Conservation (phyloP, 2,113 vertebrate species). For the Lepidothrix coronata region DNA sequence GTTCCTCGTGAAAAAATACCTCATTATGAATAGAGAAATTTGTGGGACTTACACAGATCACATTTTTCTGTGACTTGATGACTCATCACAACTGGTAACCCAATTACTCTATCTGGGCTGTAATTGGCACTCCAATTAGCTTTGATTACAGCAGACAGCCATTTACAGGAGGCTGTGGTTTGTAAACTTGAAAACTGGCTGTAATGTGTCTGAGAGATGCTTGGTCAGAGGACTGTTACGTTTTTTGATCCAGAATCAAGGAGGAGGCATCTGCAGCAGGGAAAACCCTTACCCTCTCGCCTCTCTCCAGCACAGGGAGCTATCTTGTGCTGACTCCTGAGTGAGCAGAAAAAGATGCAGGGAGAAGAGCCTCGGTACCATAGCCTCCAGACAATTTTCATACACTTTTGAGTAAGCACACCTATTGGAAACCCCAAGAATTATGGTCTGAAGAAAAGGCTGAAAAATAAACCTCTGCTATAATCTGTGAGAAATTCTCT, state of each 20-base stretch:
- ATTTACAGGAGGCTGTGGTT: not conserved
- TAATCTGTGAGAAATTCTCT: not conserved
- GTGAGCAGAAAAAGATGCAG: not conserved
- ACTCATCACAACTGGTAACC: conserved; percentile 42
- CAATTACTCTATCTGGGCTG: conserved; percentile 23
- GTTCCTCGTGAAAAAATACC: conserved; percentile 7
- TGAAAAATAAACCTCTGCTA: not conserved
- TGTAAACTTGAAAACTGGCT: conserved; percentile 36
- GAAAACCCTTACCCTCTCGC: not conserved
- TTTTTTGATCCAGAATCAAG: not conserved
- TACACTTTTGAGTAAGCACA: not conserved
- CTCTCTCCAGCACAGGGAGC: not conserved
- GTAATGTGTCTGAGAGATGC: conserved; percentile 10
- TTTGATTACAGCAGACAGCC: conserved; percentile 34
- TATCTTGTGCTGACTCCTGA: not conserved
- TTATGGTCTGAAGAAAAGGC: not conserved
- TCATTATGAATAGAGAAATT: not conserved
- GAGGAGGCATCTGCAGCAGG: not conserved
- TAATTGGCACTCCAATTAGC: conserved; percentile 59
- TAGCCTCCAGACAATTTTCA: not conserved
- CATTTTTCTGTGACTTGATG: conserved; percentile 14
- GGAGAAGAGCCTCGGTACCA: not conserved
- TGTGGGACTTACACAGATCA: not conserved
- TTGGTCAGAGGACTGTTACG: not conserved
- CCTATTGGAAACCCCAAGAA: not conserved